These are phyloP conservation scores for Adelphocoris suturalis DNA, from an alignment of 2,888 invertebrate genomes.

Conservation along the genomic window DNA sequence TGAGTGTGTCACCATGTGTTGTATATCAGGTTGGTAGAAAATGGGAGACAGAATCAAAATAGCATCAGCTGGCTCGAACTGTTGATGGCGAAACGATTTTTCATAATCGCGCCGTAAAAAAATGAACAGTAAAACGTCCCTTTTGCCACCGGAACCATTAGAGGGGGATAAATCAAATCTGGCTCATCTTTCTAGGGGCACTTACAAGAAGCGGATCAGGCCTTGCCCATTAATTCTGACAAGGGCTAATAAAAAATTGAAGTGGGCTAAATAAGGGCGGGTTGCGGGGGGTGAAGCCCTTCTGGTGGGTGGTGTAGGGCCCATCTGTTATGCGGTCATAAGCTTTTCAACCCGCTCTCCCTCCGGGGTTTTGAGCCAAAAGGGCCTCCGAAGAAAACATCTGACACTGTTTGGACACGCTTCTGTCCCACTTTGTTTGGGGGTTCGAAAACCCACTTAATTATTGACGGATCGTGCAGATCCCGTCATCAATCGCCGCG, in stretches of 20 bases:
- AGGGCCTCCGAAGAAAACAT: slow-evolving; percentile 5
- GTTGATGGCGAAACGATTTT: slow-evolving; percentile 35
- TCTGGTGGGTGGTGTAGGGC: slow-evolving; percentile 48
- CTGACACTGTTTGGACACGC: slow-evolving; percentile 71
- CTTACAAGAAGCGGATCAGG: slow-evolving; percentile 60
- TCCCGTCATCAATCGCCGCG: background rate
- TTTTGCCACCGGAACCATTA: slow-evolving; percentile 48
- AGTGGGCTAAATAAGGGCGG: slow-evolving; percentile 68
- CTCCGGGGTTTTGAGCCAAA: background rate
- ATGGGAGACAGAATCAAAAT: background rate
- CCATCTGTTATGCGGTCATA: slow-evolving; percentile 71
- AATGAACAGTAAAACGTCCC: background rate
- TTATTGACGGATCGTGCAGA: slow-evolving; percentile 66
- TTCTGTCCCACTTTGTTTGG: slow-evolving; percentile 46
- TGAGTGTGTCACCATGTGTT: too few species aligned
- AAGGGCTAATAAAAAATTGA: slow-evolving; percentile 73
- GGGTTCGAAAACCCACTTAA: slow-evolving; percentile 60
- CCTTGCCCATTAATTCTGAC: slow-evolving; percentile 71
- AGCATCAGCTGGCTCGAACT: slow-evolving; percentile 5
- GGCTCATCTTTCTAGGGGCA: slow-evolving; percentile 64
- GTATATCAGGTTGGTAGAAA: background rate
- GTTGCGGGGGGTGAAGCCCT: background rate
- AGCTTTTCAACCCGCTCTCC: slow-evolving; percentile 25
- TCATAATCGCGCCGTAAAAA: slow-evolving; percentile 15
- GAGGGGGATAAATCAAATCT: slow-evolving; percentile 70